Evolutionary conservation across 53 echinoderm and acorn worm genomes (phyloP).

Genomic region (Antedon mediterranea): DNA sequence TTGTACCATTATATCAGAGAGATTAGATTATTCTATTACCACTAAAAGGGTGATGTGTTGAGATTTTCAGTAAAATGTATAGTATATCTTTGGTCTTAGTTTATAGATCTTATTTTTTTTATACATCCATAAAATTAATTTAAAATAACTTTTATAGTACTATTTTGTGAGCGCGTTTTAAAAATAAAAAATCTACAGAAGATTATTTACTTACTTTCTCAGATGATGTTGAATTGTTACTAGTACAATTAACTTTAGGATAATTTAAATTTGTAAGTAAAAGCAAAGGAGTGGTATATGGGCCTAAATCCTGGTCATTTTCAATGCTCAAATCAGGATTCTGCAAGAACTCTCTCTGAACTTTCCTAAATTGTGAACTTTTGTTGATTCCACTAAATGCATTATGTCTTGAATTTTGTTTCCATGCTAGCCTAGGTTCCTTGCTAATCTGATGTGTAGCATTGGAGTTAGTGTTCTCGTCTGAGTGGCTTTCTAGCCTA

Average conservation of each 20-base stretch:
- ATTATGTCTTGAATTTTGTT: neutral
- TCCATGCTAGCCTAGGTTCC: neutral
- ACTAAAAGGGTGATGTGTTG: too few species aligned
- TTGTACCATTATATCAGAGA: too few species aligned
- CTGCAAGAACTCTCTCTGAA: neutral
- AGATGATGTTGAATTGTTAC: neutral
- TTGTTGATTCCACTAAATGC: neutral
- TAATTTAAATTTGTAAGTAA: neutral
- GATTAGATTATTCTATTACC: too few species aligned
- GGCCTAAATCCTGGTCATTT: neutral
- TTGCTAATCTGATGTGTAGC: neutral
- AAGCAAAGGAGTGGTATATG: neutral
- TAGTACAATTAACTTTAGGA: neutral
- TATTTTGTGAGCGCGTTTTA: too few species aligned
- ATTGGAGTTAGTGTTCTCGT: neutral
- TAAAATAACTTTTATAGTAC: too few species aligned
- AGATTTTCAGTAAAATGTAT: too few species aligned
- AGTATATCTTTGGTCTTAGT: too few species aligned
- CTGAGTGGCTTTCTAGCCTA: neutral
- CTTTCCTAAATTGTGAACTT: neutral
- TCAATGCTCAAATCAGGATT: neutral
- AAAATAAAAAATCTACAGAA: too few species aligned
- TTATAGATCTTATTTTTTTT: too few species aligned
- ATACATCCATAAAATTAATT: too few species aligned
- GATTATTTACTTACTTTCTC: neutral